Percentiles rank a stretch among this genome's conserved stretches.
Conservation (phyloP, 2,888 invertebrate genomes). For the Drosophila yooni region DNA sequence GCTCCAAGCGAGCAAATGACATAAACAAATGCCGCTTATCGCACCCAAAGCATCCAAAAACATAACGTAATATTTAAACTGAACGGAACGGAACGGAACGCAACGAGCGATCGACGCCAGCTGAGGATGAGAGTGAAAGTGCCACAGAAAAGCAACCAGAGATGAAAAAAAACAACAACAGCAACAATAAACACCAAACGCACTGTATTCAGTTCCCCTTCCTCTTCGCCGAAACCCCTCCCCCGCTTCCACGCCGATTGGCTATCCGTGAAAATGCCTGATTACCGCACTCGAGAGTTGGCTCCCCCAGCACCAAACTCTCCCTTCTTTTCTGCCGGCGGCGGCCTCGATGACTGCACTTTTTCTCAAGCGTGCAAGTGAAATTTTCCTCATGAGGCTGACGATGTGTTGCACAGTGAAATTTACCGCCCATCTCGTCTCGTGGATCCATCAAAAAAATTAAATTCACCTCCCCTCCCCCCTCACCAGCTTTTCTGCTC, state of each 20-base stretch:
- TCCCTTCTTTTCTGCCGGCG: background rate
- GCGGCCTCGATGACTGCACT: constrained; percentile 52
- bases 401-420: constrained; percentile 59
- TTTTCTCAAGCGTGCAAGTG: constrained; percentile 79
- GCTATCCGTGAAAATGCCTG: constrained; percentile 54
- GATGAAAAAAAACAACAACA: constrained; percentile 37
- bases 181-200: constrained; percentile 69
- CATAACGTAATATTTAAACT: constrained; percentile 70
- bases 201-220: constrained; percentile 55
- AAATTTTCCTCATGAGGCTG: constrained; percentile 76
- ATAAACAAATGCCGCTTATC: constrained; percentile 69
- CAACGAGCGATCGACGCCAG: constrained; percentile 36
- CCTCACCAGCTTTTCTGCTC: background rate
- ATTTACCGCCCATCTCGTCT: constrained; percentile 65
- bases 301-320: background rate
- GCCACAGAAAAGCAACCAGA: constrained; percentile 54
- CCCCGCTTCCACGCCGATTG: background rate
- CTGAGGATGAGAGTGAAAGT: constrained; percentile 74
- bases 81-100: constrained; percentile 34
- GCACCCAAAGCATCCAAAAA: constrained; percentile 36
- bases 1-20: constrained; percentile 44
- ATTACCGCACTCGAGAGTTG: constrained; percentile 70
- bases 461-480: background rate
- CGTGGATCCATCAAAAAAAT: constrained; percentile 14
- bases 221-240: background rate